Percentiles rank a stretch among this genome's conserved stretches.
Conservation (phyloP, 2,113 vertebrate species). For the Mormyrus iriodes region DNA sequence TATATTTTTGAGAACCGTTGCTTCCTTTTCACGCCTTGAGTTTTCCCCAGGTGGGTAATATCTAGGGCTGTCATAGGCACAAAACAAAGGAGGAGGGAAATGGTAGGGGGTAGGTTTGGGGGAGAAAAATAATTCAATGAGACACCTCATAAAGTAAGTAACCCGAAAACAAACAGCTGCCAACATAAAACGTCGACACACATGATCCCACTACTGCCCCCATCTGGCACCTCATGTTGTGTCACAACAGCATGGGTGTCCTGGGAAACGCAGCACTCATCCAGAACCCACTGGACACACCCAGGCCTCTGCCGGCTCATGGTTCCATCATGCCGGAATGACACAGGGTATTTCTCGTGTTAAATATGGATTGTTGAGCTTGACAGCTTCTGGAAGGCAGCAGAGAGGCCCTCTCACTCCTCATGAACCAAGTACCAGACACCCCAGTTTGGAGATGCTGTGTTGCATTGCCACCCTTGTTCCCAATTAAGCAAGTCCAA, state of each 20-base stretch:
- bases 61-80: not conserved
- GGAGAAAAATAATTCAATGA: not conserved
- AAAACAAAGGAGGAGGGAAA: not conserved
- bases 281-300: not conserved
- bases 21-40: not conserved
- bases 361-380: slow-evolving; percentile 29
- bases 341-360: slow-evolving; percentile 24
- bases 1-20: not conserved
- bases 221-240: not conserved
- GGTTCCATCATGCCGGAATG: slow-evolving; percentile 1
- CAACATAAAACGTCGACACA: not conserved
- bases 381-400: slow-evolving; percentile 29
- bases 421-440: not conserved
- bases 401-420: not conserved
- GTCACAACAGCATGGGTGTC: not conserved
- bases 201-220: not conserved
- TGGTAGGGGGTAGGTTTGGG: not conserved
- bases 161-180: not conserved
- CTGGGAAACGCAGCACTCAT: not conserved
- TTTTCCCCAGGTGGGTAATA: not conserved
- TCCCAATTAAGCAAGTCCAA: slow-evolving; percentile 33
- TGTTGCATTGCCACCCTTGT: not conserved
- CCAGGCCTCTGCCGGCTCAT: not conserved
- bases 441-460: not conserved
- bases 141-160: not conserved